Conservation (phyloP, 2,797 vertebrate species). For the Micropoecilia bifurca region DNA sequence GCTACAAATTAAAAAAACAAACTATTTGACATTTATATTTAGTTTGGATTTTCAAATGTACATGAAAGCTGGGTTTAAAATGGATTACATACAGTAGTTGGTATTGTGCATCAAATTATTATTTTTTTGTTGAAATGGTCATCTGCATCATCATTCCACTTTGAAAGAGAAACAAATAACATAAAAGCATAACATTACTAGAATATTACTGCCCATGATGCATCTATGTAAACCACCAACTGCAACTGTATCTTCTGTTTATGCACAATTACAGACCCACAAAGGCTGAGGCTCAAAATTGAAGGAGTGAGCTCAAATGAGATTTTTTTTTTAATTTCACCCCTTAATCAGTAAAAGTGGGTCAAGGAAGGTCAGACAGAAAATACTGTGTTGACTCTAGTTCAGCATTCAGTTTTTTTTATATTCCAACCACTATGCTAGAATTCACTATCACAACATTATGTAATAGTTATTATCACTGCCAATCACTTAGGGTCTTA, state of each 20-base stretch:
- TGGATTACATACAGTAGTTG: not conserved
- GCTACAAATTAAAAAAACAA: not conserved
- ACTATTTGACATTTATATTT: not conserved
- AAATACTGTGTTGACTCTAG: not conserved
- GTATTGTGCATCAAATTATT: not conserved
- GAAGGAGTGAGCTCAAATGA: not conserved
- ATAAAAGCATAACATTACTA: not conserved
- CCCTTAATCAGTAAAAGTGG: not conserved
- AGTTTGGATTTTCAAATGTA: not conserved
- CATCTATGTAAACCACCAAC: not conserved
- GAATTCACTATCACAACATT: constrained; percentile 32
- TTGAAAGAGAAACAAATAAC: not conserved
- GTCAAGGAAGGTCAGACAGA: not conserved
- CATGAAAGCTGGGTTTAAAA: not conserved
- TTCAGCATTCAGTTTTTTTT: constrained; percentile 14
- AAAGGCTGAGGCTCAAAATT: not conserved
- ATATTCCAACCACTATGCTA: constrained; percentile 30
- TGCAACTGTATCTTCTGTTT: not conserved
- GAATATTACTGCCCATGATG: not conserved
- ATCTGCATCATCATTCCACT: not conserved
- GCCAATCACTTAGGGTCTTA: constrained; percentile 48
- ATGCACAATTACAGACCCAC: not conserved
- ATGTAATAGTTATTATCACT: constrained; percentile 47
- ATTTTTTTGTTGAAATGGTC: no score
- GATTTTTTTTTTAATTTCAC: not conserved